phyloP scores from a whole-genome alignment of 2,888 invertebrate species.

The Catocala sponsa region DNA sequence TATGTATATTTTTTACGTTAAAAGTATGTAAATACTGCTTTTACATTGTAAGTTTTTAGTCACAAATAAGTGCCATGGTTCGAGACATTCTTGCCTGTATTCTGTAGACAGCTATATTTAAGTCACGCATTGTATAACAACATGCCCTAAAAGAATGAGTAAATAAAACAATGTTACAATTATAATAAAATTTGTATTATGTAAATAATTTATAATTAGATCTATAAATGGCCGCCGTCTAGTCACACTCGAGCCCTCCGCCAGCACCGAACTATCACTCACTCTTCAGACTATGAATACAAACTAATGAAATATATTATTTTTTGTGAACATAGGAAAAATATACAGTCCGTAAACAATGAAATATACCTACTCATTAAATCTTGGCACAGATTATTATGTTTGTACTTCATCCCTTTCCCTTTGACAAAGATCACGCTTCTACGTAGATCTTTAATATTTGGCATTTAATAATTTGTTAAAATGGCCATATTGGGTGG shows the following conservation, averaged over 20 bases:
- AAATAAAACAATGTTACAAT: constrained; percentile 52
- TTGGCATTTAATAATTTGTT: constrained; percentile 40
- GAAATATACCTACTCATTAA: constrained; percentile 49
- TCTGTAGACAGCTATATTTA: constrained; percentile 26
- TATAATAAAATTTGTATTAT: constrained; percentile 54
- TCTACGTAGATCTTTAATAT: constrained; percentile 38
- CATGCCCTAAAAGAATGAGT: constrained; percentile 23
- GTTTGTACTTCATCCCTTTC: constrained; percentile 52
- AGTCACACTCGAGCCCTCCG: constrained; percentile 30
- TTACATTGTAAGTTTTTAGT: constrained; percentile 48
- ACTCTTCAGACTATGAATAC: constrained; percentile 37
- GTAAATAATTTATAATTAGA: constrained; percentile 59
- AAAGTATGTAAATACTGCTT: constrained; percentile 12
- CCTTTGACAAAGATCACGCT: constrained; percentile 19
- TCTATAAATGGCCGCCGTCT: constrained; percentile 49
- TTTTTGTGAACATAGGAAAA: constrained; percentile 47
- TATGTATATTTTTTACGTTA: neutral
- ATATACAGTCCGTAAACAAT: constrained; percentile 38
- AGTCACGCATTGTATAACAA: constrained; percentile 25
- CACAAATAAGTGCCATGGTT: constrained; percentile 55
- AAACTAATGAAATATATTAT: constrained; percentile 53
- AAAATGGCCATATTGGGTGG: constrained; percentile 7
- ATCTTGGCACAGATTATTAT: constrained; percentile 54
- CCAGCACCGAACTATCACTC: constrained; percentile 60
- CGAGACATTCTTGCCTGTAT: constrained; percentile 50